Conservation (phyloP, 2,797 vertebrate species). For the Lithobates sylvaticus region DNA sequence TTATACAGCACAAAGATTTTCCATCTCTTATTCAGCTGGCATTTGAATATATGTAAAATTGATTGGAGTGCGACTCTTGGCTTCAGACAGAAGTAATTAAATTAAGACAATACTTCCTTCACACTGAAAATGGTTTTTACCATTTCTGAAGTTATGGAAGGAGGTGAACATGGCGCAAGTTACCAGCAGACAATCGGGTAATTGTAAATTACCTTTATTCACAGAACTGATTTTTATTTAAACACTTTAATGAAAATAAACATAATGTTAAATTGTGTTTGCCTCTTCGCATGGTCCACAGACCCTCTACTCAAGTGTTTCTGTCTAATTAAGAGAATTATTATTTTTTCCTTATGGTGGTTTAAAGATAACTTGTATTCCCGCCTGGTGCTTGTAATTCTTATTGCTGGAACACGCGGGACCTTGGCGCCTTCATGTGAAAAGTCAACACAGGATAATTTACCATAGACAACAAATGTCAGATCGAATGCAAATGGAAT, state of each 20-base stretch:
- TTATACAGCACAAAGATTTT: slow-evolving; percentile 13
- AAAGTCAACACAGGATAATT: slow-evolving; percentile 58
- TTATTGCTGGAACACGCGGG: slow-evolving; percentile 41
- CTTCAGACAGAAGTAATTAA: slow-evolving; percentile 47
- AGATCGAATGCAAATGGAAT: slow-evolving; percentile 40
- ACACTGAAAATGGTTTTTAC: slow-evolving; percentile 35
- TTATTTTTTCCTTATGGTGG: slow-evolving; percentile 60
- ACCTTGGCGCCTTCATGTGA: slow-evolving; percentile 49
- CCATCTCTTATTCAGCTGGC: background rate
- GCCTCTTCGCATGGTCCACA: slow-evolving; percentile 61
- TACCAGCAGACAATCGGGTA: slow-evolving; percentile 52
- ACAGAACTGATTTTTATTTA: slow-evolving; percentile 59
- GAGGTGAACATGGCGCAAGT: slow-evolving; percentile 28
- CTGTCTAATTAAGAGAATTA: slow-evolving; percentile 61
- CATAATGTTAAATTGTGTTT: slow-evolving; percentile 63
- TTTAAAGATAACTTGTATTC: slow-evolving; percentile 56
- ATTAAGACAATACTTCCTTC: slow-evolving; percentile 52
- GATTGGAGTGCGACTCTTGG: slow-evolving; percentile 21
- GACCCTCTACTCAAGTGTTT: slow-evolving; percentile 59
- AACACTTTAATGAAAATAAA: slow-evolving; percentile 62
- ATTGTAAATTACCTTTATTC: slow-evolving; percentile 61
- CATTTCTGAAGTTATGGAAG: slow-evolving; percentile 21
- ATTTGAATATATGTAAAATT: slow-evolving; percentile 29
- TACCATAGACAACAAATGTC: slow-evolving; percentile 49
- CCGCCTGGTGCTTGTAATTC: slow-evolving; percentile 54